Evolutionary conservation across 2,888 invertebrate genomes (phyloP).

Genomic region (Copidosoma aretas): DNA sequence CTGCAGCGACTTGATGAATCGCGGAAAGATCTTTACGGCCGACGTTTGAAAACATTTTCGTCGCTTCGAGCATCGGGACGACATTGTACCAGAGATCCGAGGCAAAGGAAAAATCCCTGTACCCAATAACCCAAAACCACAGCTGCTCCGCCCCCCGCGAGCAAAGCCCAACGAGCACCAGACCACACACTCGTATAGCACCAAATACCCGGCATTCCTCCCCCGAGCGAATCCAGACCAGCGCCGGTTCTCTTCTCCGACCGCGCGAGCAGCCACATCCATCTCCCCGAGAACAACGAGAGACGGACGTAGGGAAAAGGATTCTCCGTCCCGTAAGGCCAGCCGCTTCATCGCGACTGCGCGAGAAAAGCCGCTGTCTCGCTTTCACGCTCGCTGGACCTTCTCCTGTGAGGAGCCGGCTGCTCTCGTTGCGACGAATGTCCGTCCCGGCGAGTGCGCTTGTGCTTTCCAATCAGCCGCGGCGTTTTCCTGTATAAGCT

Average conservation of each 20-base stretch:
- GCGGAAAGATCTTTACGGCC: too few relatives aligned
- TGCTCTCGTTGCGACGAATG: neutral
- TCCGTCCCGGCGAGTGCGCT: neutral
- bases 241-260: neutral
- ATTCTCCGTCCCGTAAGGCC: too few relatives aligned
- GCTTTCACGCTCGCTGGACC: slow-evolving; percentile 35
- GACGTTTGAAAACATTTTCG: too few relatives aligned
- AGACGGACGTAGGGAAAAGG: too few relatives aligned
- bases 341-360: too few relatives aligned
- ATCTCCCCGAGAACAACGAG: neutral
- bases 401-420: slow-evolving; percentile 4
- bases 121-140: too few relatives aligned
- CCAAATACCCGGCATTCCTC: neutral
- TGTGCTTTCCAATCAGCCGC: too few relatives aligned
- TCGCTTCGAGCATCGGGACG: too few relatives aligned
- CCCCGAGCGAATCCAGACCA: neutral
- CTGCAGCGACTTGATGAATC: too few relatives aligned
- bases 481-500: too few relatives aligned
- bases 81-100: too few relatives aligned
- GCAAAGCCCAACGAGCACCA: neutral
- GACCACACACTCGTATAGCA: neutral
- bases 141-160: neutral
- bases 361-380: slow-evolving; percentile 12
- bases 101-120: too few relatives aligned
- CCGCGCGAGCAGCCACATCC: neutral